Evolutionary conservation across 1,140 invertebrate genomes (phyloP), one percentile per base, ranked within the genome.

Genomic region (Trypoxylus dichotomus): DNA sequence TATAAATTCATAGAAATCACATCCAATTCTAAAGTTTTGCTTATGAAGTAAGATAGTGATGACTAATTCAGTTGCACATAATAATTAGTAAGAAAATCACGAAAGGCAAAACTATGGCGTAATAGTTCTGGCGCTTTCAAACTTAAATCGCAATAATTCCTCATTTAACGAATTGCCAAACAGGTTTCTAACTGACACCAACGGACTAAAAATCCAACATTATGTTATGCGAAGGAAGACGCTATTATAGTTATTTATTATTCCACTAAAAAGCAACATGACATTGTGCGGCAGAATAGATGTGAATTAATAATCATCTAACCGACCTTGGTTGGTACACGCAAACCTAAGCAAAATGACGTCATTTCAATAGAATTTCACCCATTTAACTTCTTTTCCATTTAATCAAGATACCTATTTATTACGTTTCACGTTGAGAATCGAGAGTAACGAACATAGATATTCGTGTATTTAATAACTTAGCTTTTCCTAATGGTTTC

Each of bases 251-350:
- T 63, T 25, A 68, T 27, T 68, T 68, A 68, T 29, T 29, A 68
- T 68, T 27, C 24, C 25, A 27, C 21, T 27, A 68, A 68, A 25
- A 68, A 68, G 60, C 27, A 29, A 68, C 24, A 68, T 11, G 60
- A 29, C 0, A 29, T 2, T 13, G 21, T 24, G 25, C 60, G 60
- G 60, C 19, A 24, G n/a, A 63, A 6, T 68, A 68, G 24, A 68
- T 2, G 60, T 68, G 13, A 68, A 68, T 68, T 27, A 68, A 29
- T 68, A 68, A 68, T 68, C 60, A 68, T 68, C 60, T 68, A 68
- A 24, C 24, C 60, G 60, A 13, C 60, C 60, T 68, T 68, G 60
- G 47, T 54, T 15, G 47, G 19, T n/a, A 19, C 47, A 54, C 5
- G 47, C 47, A 15, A 24, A 68, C 60, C 60, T 27, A 68, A 68